A percentile compares a stretch with the other conserved stretches of the same genome.
Evolutionary conservation across 1,140 invertebrate genomes (phyloP).

Genomic region (Condylostylus longicornis): DNA sequence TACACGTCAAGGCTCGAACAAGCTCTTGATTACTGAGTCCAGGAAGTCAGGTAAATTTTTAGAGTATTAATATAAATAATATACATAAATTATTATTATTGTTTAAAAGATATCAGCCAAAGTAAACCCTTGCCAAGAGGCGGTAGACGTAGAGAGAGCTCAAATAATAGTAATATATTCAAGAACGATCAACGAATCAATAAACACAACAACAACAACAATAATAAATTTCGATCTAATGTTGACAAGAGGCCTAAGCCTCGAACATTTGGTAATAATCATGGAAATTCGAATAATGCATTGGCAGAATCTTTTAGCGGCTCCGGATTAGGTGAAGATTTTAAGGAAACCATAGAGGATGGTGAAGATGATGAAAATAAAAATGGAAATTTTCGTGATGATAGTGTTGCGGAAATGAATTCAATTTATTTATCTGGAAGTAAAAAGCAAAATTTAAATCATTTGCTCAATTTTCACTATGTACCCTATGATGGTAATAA

Average conservation of each 20-base stretch:
- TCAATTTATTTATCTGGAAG: slow-evolving; percentile 65
- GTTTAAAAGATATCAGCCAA: no score
- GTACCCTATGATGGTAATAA: slow-evolving; percentile 39
- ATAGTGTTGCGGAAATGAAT: slow-evolving; percentile 43
- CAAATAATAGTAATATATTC: slow-evolving; percentile 9
- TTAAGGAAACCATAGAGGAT: neutral
- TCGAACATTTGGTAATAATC: slow-evolving; percentile 11
- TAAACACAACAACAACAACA: slow-evolving; percentile 12
- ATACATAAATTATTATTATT: no score
- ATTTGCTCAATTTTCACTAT: slow-evolving; percentile 80
- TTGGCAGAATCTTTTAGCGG: slow-evolving; percentile 12
- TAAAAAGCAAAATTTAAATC: slow-evolving; percentile 83
- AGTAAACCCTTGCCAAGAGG: slow-evolving; percentile 17
- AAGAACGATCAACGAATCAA: slow-evolving; percentile 19
- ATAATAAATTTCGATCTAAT: slow-evolving; percentile 22
- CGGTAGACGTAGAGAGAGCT: slow-evolving; percentile 21
- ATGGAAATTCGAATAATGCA: slow-evolving; percentile 5
- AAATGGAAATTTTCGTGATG: slow-evolving; percentile 6
- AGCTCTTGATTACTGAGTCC: no score
- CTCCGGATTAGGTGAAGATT: slow-evolving; percentile 6
- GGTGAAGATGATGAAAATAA: neutral
- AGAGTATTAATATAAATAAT: no score
- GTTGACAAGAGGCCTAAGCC: slow-evolving; percentile 27
- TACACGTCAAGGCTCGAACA: no score
- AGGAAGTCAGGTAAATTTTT: no score